phyloP scores from a whole-genome alignment of 2,113 vertebrate genomes.

The Nothobranchius kuhntae region DNA sequence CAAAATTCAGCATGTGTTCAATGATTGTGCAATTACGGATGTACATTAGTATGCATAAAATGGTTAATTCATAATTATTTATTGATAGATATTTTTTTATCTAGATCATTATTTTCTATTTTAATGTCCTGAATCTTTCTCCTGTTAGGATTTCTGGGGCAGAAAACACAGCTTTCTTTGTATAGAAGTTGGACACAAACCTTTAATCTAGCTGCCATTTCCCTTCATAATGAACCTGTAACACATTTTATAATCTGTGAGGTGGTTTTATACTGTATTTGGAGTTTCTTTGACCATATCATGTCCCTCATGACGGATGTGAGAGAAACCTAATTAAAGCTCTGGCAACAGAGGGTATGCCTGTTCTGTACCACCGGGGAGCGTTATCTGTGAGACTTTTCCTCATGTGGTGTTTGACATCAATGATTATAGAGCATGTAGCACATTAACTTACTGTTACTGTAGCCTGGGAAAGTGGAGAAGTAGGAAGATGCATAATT shows the following conservation, averaged over 20 bases:
- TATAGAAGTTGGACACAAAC: neutral
- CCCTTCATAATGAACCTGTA: neutral
- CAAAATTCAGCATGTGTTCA: too few species aligned
- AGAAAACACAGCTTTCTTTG: neutral
- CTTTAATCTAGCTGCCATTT: neutral
- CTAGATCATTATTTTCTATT: too few species aligned
- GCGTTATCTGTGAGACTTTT: slow-evolving; percentile 46
- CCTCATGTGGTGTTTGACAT: slow-evolving; percentile 60
- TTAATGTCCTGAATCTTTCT: too few species aligned
- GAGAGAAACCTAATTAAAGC: slow-evolving; percentile 49
- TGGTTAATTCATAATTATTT: too few species aligned
- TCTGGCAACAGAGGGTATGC: slow-evolving; percentile 11
- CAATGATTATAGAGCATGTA: slow-evolving; percentile 75
- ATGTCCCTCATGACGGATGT: slow-evolving; percentile 9
- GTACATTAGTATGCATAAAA: too few species aligned
- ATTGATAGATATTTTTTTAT: too few species aligned
- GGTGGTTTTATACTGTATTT: neutral
- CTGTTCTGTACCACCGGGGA: slow-evolving; percentile 22
- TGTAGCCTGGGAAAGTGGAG: slow-evolving; percentile 70
- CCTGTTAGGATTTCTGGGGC: too few species aligned
- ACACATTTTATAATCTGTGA: neutral
- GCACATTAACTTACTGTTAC: slow-evolving; percentile 61
- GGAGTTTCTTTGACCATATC: neutral
- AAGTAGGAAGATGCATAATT: slow-evolving; percentile 66
- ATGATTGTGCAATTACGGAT: too few species aligned